These are phyloP conservation scores for Tetramorium bicarinatum DNA, from an alignment of 2,888 invertebrate species.

Conservation along the genomic window DNA sequence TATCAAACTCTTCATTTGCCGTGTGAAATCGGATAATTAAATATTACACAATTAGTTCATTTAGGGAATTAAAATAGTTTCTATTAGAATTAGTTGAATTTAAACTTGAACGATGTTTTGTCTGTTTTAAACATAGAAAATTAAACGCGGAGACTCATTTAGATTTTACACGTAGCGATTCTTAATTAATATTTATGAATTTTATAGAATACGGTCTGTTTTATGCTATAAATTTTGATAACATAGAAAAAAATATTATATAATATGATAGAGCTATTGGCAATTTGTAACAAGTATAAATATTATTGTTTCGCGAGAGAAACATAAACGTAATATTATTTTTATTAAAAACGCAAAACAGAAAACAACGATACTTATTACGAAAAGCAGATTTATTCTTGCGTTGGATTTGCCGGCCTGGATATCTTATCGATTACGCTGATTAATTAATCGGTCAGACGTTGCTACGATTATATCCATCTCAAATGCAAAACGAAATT, in stretches of 20 bases:
- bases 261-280: not conserved
- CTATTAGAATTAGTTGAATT: not conserved
- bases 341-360: not conserved
- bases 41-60: not conserved
- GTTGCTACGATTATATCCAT: slow-evolving; percentile 42
- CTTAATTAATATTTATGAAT: not conserved
- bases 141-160: not conserved
- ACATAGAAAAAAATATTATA: not conserved
- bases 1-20: not conserved
- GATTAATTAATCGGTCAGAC: slow-evolving; percentile 56
- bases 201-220: not conserved
- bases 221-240: not conserved
- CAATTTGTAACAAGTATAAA: not conserved
- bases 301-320: not conserved
- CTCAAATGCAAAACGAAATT: slow-evolving; percentile 42
- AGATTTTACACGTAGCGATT: not conserved
- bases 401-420: slow-evolving; percentile 30
- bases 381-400: slow-evolving; percentile 5
- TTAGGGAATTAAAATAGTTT: not conserved
- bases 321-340: not conserved
- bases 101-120: not conserved
- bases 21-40: not conserved
- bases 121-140: not conserved
- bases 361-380: not conserved
- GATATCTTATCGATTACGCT: slow-evolving; percentile 51